Base-by-base conservation (phyloP, 2,888 invertebrate genomes). In the Eremobia ochroleuca region DNA sequence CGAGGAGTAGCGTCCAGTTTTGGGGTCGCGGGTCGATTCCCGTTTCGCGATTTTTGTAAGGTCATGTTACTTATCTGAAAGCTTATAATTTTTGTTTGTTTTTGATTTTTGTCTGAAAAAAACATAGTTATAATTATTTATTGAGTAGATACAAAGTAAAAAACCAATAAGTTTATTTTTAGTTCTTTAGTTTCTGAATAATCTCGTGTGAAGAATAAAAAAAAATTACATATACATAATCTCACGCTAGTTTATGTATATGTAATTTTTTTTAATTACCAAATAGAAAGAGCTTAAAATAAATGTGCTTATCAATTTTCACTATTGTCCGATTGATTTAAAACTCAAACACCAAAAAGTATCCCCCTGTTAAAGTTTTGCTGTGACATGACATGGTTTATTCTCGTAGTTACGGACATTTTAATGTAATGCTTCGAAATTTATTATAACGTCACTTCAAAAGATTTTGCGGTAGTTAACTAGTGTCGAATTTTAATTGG, bases 21-120 rank as follows among this genome's bases (percentile, higher is more conserved):
- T 71, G n/a, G 59, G 67, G 74, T 64, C 70, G 31, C 31, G 37
- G 70, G 31, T 79, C 52, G 70, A 79, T 74, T 83, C 46, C 37
- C 15, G n/a, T 46, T 21, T 52, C 15, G 11, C 18, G 9, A 68
- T 25, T 9, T 49, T 67, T 18, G 9, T 67, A 34, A 68, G 68
- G 49, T 68, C 34, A 52, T n/a, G 34, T 34, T 46, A 6, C 4
- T 8, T 18, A 25, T 5, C 9, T 49, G 18, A 9, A n/a, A 34
- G 11, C 28, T 37, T 52, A 21, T n/a, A 40, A 13, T 13, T 13
- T 58, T 40, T 31, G 1, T 31, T 46, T 46, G 13, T 46, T 31
- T 43, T 31, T 66, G 25, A 66, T 43, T 28, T 46, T 11, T 46
- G 13, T 25, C 3, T 28, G n/a, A 9, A 21, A 40, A 40, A 18